These are phyloP conservation scores for Prostheceraeus crozeri DNA, from an alignment of 2,888 invertebrate genomes.

Conservation along the genomic window DNA sequence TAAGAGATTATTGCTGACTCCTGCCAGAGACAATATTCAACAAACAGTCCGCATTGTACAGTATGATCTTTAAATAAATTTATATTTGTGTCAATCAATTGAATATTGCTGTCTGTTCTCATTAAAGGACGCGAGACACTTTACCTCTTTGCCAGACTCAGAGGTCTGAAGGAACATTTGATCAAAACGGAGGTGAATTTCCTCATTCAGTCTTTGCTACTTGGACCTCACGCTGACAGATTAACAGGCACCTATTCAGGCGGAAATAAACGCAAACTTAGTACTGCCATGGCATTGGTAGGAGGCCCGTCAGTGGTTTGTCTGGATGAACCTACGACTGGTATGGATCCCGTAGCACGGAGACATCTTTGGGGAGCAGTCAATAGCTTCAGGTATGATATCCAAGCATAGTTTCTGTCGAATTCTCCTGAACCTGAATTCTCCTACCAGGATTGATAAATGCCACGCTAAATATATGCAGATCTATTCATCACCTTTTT, in stretches of 20 bases:
- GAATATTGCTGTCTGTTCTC: too few species aligned
- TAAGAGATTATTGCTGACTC: too few species aligned
- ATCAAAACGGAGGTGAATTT: slow-evolving; percentile 52
- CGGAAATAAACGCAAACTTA: slow-evolving; percentile 72
- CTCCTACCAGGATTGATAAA: too few species aligned
- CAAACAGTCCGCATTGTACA: too few species aligned
- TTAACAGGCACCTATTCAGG: slow-evolving; percentile 61
- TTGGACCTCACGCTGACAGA: slow-evolving; percentile 59
- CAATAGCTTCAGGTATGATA: too few species aligned
- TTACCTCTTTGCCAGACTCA: slow-evolving; percentile 66
- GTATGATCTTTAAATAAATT: too few species aligned
- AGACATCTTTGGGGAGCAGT: slow-evolving; percentile 62
- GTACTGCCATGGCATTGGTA: slow-evolving; percentile 70
- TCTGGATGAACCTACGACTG: slow-evolving; percentile 69
- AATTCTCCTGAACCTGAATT: too few species aligned
- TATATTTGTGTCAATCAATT: too few species aligned
- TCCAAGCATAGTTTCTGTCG: too few species aligned
- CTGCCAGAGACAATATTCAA: too few species aligned
- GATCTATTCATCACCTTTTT: too few species aligned
- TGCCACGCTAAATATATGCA: too few species aligned
- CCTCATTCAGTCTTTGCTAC: slow-evolving; percentile 63
- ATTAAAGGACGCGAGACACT: slow-evolving; percentile 69
- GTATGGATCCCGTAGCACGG: slow-evolving; percentile 61
- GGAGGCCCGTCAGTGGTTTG: slow-evolving; percentile 66
- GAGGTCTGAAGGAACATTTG: slow-evolving; percentile 62